Percentiles rank a stretch among this genome's conserved stretches.
phyloP scores from a whole-genome alignment of 2,888 invertebrate species.

The Drosophila ezoana region DNA sequence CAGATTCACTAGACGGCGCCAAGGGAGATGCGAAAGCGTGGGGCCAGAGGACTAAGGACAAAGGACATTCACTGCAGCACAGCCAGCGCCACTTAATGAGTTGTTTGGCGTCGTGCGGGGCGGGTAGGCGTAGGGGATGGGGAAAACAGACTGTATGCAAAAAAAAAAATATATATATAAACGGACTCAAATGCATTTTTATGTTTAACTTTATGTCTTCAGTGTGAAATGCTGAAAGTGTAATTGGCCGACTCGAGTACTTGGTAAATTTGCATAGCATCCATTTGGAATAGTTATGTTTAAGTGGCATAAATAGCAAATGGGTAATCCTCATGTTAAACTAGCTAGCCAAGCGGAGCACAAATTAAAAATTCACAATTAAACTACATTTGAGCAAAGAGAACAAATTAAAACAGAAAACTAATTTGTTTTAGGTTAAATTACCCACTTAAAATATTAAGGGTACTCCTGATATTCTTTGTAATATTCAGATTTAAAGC shows the following conservation, averaged over 20 bases:
- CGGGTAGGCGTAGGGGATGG: not conserved
- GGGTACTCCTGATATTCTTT: not conserved
- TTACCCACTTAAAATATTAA: not conserved
- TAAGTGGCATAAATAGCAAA: constrained; percentile 19
- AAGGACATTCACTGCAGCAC: constrained; percentile 36
- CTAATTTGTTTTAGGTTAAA: not conserved
- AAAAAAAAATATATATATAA: constrained; percentile 7
- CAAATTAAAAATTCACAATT: not conserved
- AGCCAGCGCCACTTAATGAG: constrained; percentile 47
- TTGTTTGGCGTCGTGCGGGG: constrained; percentile 27
- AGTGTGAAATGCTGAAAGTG: constrained; percentile 38
- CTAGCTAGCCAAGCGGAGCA: constrained; percentile 5
- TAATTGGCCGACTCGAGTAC: constrained; percentile 49
- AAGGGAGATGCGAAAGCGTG: constrained; percentile 27
- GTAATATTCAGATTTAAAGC: too few species aligned
- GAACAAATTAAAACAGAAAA: not conserved
- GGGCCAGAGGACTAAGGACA: constrained; percentile 18
- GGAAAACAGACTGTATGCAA: not conserved
- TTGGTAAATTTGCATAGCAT: constrained; percentile 43
- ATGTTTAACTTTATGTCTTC: constrained; percentile 39
- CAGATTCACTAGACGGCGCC: constrained; percentile 60
- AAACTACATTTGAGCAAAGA: not conserved
- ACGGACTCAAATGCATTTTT: constrained; percentile 44
- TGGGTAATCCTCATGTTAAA: constrained; percentile 22
- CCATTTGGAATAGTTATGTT: constrained; percentile 25